Evolutionary conservation across 2,113 vertebrate species (phyloP).

Genomic region (Dolichallabes microphthalmus): DNA sequence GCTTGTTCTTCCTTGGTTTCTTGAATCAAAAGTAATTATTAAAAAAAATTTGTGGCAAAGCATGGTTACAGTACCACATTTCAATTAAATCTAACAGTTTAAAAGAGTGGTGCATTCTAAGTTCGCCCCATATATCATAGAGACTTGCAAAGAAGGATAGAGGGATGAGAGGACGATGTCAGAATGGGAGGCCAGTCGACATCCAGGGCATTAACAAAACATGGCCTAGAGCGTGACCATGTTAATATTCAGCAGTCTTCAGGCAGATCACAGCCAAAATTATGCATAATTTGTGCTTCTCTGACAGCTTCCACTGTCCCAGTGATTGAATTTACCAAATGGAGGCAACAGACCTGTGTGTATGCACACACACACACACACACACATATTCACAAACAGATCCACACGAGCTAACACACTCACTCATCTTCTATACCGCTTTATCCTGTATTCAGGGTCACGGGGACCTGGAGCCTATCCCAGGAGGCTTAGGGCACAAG

Average conservation of each 20-base stretch:
- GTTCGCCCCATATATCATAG: neutral
- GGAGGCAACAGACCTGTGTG: neutral
- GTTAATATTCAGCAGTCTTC: constrained; percentile 48
- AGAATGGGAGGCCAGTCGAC: neutral
- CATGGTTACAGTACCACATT: neutral
- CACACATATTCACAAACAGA: constrained; percentile 18
- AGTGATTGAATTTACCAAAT: constrained; percentile 52
- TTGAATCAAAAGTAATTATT: no score
- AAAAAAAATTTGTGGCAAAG: no score
- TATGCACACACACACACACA: constrained; percentile 3
- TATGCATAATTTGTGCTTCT: constrained; percentile 51
- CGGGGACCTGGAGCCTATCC: no score
- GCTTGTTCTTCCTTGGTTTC: no score
- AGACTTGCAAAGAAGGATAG: neutral
- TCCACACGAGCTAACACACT: neutral
- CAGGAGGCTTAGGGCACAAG: no score
- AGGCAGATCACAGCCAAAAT: constrained; percentile 29
- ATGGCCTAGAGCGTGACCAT: constrained; percentile 30
- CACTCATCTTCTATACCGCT: no score
- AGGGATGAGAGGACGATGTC: neutral
- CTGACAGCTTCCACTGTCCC: constrained; percentile 51
- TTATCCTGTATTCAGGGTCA: no score
- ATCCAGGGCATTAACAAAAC: constrained; percentile 28
- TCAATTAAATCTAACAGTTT: neutral
- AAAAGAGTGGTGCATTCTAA: neutral